These are phyloP conservation scores for Baryphthengus martii DNA, from an alignment of 2,113 vertebrate species.

Conservation along the genomic window DNA sequence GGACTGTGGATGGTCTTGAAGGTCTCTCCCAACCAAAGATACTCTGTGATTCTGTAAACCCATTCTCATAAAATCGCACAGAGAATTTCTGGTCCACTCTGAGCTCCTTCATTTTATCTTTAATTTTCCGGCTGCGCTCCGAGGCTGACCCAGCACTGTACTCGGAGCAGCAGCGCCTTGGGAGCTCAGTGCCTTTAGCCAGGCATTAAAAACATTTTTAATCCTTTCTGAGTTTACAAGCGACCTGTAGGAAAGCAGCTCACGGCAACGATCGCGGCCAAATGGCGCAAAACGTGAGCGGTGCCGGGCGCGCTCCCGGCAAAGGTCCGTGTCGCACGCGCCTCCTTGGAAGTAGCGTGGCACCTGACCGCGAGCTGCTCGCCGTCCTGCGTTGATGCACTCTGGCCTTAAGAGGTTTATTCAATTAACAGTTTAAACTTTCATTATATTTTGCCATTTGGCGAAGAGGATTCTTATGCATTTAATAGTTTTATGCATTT, in stretches of 20 bases:
- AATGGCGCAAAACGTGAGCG: background rate
- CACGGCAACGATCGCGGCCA: fast-evolving
- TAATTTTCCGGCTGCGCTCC: background rate
- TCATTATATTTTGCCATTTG: slow-evolving; percentile 67
- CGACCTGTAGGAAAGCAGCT: background rate
- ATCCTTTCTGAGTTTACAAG: background rate
- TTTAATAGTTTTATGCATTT: slow-evolving; percentile 64
- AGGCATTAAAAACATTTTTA: background rate
- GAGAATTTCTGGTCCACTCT: background rate
- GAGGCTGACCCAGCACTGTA: fast-evolving
- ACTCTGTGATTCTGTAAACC: no score
- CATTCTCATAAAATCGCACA: fast-evolving
- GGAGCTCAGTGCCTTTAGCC: background rate
- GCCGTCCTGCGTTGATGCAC: background rate
- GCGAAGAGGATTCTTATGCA: slow-evolving; percentile 49
- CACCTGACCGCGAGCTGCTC: background rate
- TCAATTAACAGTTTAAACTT: slow-evolving; percentile 77
- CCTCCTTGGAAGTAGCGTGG: background rate
- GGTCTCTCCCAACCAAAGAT: no score
- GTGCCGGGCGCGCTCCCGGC: fast-evolving
- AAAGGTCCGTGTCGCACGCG: fast-evolving
- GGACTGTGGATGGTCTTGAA: no score
- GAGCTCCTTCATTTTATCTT: fast-evolving
- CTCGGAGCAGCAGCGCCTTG: fast-evolving
- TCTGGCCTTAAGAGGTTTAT: slow-evolving; percentile 74